Conservation (phyloP, 2,888 invertebrate species). For the Isoperla grammatica region DNA sequence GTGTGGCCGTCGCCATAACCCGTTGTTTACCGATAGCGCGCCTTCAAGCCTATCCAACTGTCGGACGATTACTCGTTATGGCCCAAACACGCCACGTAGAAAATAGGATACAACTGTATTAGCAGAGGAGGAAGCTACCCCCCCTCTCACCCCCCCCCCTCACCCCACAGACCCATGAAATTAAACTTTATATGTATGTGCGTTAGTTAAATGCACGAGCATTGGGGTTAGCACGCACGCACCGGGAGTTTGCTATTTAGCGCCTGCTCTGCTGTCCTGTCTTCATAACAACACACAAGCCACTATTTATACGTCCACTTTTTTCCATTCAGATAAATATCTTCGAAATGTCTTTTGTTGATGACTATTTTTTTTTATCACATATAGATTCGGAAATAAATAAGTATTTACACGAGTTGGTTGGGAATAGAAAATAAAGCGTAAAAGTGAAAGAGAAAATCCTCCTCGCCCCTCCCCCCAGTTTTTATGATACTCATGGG, state of each 20-base stretch:
- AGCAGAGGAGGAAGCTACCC: constrained; percentile 3
- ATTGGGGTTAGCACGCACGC: constrained; percentile 1
- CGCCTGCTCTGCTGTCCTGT: background rate
- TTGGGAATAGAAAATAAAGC: too few relatives aligned
- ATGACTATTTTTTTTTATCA: too few relatives aligned
- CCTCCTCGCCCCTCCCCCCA: too few relatives aligned
- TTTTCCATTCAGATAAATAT: too few relatives aligned
- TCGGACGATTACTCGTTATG: constrained; percentile 1
- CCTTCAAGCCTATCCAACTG: constrained; percentile 7
- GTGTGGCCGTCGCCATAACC: constrained; percentile 13
- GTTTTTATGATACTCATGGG: constrained; percentile 9
- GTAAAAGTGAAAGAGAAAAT: background rate
- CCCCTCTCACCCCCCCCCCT: background rate
- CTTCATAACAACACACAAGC: background rate
- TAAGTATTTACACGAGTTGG: too few relatives aligned
- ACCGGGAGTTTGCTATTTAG: background rate
- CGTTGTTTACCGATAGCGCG: constrained; percentile 10
- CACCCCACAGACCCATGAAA: background rate
- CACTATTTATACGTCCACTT: too few relatives aligned
- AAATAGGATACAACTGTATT: constrained; percentile 14
- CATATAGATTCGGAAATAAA: too few relatives aligned
- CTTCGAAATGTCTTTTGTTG: too few relatives aligned
- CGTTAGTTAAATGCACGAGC: constrained; percentile 11
- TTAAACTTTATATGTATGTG: constrained; percentile 17
- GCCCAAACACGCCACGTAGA: constrained; percentile 2